Percentiles rank a stretch among this genome's conserved stretches.
Evolutionary conservation across 2,888 invertebrate species (phyloP).

Genomic region (Balanococcus diminutus): DNA sequence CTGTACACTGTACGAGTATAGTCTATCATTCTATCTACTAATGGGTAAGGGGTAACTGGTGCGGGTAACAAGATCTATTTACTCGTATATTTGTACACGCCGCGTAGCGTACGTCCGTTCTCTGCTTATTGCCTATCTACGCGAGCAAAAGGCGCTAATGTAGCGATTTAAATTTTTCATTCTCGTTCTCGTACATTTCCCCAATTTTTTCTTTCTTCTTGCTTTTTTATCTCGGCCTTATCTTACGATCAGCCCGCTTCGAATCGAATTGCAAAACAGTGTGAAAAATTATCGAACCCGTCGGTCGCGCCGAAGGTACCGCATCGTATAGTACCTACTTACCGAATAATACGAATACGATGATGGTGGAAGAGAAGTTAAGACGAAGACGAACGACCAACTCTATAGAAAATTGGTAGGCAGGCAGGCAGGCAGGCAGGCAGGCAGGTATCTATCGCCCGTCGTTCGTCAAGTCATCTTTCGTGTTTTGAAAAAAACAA

Average conservation of each 20-base stretch:
- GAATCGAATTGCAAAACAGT: background rate
- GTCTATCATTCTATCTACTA: no score
- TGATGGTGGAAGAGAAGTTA: no score
- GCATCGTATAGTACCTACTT: no score
- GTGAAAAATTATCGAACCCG: background rate
- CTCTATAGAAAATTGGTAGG: no score
- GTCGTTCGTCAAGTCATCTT: no score
- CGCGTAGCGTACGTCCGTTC: background rate
- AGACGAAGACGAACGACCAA: no score
- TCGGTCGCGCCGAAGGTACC: background rate
- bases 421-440: no score
- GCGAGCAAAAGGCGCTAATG: background rate
- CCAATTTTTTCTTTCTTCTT: no score
- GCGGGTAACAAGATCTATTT: background rate
- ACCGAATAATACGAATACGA: no score
- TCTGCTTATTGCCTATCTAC: background rate
- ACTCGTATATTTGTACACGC: background rate
- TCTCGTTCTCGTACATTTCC: background rate
- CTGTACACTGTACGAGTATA: background rate
- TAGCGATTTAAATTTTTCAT: background rate
- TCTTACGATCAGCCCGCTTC: background rate
- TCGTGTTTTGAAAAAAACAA: no score
- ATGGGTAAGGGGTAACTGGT: background rate
- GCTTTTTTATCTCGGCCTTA: no score
- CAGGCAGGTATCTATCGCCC: no score